Base-by-base conservation (phyloP, 30 jellyfish, hydroid and myxozoan species). In the Catostylus mosaicus region DNA sequence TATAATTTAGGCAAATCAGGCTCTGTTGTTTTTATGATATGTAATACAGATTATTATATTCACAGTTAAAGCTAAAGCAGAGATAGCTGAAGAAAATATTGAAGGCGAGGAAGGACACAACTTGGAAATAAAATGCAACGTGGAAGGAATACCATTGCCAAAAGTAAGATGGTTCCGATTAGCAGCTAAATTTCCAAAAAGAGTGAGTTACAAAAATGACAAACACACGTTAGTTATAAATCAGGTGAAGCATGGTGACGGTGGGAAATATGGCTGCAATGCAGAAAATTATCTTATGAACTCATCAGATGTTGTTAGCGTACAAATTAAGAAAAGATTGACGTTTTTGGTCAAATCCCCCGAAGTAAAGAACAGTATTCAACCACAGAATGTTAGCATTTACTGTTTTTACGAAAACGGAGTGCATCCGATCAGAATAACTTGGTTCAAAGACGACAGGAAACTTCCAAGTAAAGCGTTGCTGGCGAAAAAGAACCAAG, bases 1-100 rank as follows among this genome's bases (percentile, higher is more conserved):
- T n/a, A n/a, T n/a, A n/a, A n/a, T n/a, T n/a, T n/a, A n/a, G n/a
- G n/a, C n/a, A n/a, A 57, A 8, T 22, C 10, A 57, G 20, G 12
- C 61, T 20, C 61, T 20, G 61, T 47, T 47, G 20, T 20, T 10
- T 47, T 47, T 20, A 20, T n/a, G n/a, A n/a, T n/a, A n/a, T n/a
- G n/a, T n/a, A n/a, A n/a, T n/a, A n/a, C n/a, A n/a, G n/a, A n/a
- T 50, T 50, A 50, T 50, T 50, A 8, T 50, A 50, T 11, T 50
- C 10, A 2, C 67, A 79, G 89, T 79, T 30, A 34, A 52, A 40
- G 82, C 89, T n/a, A 79, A 79, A 30, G 82, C 89, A n/a, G 45
- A 19, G 30, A 67, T 79, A 14, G 32, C 47, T 20, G 68, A 27
- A 20, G 14, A 32, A 16, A 43, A 12, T 32, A 62, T 79, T 66